Conservation (phyloP, 2,888 invertebrate genomes). For the Halocaridina rubra region DNA sequence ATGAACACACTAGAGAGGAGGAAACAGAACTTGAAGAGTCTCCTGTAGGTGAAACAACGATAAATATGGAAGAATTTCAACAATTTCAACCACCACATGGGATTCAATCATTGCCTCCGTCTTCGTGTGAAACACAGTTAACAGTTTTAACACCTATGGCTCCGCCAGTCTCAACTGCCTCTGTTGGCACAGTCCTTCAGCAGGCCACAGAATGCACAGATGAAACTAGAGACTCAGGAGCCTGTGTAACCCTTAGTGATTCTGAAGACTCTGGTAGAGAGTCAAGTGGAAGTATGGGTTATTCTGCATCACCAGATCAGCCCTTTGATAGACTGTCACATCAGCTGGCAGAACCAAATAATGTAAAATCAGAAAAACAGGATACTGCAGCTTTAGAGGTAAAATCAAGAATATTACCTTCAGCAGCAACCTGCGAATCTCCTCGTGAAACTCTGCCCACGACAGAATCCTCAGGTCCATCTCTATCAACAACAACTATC, state of each 20-base stretch:
- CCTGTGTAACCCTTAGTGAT: slow-evolving; percentile 37
- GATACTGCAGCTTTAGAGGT: background rate
- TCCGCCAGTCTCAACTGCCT: background rate
- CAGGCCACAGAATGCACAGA: background rate
- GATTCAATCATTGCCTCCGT: background rate
- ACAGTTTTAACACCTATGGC: slow-evolving; percentile 34
- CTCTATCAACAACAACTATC: slow-evolving; percentile 8
- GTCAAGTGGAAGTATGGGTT: slow-evolving; percentile 40
- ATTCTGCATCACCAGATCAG: slow-evolving; percentile 42
- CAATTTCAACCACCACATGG: slow-evolving; percentile 39
- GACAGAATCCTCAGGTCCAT: background rate
- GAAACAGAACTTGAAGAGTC: slow-evolving; percentile 31
- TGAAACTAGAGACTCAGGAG: slow-evolving; percentile 2
- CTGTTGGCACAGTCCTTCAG: background rate
- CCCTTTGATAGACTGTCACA: slow-evolving; percentile 22
- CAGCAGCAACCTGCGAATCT: background rate
- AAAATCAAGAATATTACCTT: background rate
- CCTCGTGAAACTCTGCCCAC: background rate
- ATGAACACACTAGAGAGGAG: slow-evolving; percentile 44
- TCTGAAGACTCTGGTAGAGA: slow-evolving; percentile 44
- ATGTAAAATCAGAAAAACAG: slow-evolving; percentile 17
- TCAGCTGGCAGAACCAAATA: slow-evolving; percentile 22
- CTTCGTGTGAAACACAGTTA: slow-evolving; percentile 12
- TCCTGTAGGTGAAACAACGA: slow-evolving; percentile 3
- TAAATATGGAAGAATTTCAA: slow-evolving; percentile 42